Percentiles rank a stretch among this genome's conserved stretches.
These are phyloP conservation scores for Micromys minutus DNA, from an alignment of 2,113 vertebrate genomes.

Conservation along the genomic window DNA sequence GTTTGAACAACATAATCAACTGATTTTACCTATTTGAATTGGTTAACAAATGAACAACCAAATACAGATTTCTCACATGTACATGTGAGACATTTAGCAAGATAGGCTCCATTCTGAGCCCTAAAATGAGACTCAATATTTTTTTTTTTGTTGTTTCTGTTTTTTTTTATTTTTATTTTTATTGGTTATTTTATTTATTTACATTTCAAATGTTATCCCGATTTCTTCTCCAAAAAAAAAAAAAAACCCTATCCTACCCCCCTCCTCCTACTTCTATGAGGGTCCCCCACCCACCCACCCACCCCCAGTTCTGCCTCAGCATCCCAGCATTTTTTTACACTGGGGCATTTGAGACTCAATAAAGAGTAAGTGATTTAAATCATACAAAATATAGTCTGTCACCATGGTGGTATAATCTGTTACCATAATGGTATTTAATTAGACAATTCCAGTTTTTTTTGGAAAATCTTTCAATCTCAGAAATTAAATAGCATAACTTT, in stretches of 20 bases:
- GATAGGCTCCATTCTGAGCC: neutral
- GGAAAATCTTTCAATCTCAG: neutral
- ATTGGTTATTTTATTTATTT: no score
- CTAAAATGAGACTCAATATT: slow-evolving; percentile 1
- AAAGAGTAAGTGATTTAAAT: neutral
- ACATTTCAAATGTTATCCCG: no score
- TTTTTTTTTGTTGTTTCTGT: no score
- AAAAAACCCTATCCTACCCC: no score
- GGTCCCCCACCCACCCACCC: no score
- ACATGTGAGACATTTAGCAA: neutral
- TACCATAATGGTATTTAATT: neutral
- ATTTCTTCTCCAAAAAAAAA: no score
- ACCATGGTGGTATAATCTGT: no score
- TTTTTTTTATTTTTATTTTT: no score
- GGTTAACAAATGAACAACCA: neutral
- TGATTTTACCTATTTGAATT: neutral
- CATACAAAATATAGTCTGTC: neutral
- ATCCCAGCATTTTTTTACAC: no score
- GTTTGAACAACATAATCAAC: neutral
- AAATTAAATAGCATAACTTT: neutral
- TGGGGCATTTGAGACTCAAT: slow-evolving; percentile 17
- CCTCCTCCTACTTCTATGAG: no score
- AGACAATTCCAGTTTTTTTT: slow-evolving; percentile 2
- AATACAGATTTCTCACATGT: neutral
- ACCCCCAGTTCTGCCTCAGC: no score